A percentile compares a stretch with the other conserved stretches of the same genome.
phyloP scores from a whole-genome alignment of 2,113 vertebrate genomes.

The Ornithorhynchus anatinus region DNA sequence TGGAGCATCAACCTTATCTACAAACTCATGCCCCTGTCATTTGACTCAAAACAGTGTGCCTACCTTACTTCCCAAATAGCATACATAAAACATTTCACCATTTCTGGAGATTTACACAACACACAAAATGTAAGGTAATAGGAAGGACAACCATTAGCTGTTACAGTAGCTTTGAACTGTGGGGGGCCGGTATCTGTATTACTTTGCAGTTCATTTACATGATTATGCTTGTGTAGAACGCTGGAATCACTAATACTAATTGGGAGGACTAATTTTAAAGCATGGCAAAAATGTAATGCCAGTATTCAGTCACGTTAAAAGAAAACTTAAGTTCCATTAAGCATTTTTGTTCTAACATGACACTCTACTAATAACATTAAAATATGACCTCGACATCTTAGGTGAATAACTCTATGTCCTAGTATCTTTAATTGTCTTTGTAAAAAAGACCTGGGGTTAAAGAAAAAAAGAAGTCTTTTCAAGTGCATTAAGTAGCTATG shows the following conservation, averaged over 20 bases:
- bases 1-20: background rate
- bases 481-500: too few species aligned
- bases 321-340: slow-evolving; percentile 45
- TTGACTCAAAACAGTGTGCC: background rate
- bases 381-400: slow-evolving; percentile 1
- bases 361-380: slow-evolving; percentile 29
- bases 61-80: background rate
- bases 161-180: background rate
- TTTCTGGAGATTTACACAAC: background rate
- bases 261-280: slow-evolving; percentile 37
- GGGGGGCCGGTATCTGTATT: background rate
- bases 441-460: too few species aligned
- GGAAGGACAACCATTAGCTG: background rate
- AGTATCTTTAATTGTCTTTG: background rate
- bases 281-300: slow-evolving; percentile 39
- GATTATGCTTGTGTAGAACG: background rate
- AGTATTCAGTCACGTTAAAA: slow-evolving; percentile 34
- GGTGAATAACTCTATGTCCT: slow-evolving; percentile 22
- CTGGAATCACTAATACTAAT: background rate
- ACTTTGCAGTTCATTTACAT: slow-evolving; percentile 8
- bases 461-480: too few species aligned
- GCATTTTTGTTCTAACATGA: slow-evolving; percentile 32
- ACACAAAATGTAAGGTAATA: background rate
- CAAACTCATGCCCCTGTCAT: slow-evolving; percentile 15
- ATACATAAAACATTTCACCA: background rate